Percentiles rank a stretch among this genome's conserved stretches.
These are phyloP conservation scores for Spodoptera litura DNA, from an alignment of 1,140 invertebrate genomes.

Conservation along the genomic window DNA sequence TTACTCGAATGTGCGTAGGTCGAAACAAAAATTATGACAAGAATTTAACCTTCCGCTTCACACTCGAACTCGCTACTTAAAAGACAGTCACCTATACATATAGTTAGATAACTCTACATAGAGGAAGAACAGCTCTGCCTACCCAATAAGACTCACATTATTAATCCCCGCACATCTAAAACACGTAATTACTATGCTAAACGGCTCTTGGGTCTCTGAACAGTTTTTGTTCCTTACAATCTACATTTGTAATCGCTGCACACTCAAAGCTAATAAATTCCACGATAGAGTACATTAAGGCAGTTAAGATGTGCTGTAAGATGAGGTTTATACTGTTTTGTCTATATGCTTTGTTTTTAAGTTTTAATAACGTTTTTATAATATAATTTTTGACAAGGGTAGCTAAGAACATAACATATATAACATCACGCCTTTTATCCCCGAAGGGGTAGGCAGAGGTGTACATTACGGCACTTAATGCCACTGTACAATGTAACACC, in stretches of 20 bases:
- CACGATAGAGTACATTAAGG: constrained; percentile 4
- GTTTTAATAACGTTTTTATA: background rate
- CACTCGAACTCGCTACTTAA: too few relatives aligned
- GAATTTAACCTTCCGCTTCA: too few relatives aligned
- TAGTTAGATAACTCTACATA: too few relatives aligned
- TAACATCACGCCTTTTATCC: too few relatives aligned
- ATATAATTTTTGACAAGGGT: background rate
- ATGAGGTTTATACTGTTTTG: background rate
- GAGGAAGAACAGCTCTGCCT: background rate
- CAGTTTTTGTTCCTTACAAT: constrained; percentile 55
- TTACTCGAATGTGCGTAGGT: too few relatives aligned
- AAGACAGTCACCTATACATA: too few relatives aligned
- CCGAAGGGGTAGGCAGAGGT: too few relatives aligned
- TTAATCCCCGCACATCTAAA: constrained; percentile 42
- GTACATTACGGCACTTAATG: too few relatives aligned
- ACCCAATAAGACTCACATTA: constrained; percentile 18
- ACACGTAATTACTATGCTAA: constrained; percentile 58
- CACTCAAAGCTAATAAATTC: constrained; percentile 52
- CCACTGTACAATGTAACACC: too few relatives aligned
- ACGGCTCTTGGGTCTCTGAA: constrained; percentile 38
- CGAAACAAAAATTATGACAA: too few relatives aligned
- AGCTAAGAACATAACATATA: too few relatives aligned
- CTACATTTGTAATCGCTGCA: constrained; percentile 55
- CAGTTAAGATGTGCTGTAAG: constrained; percentile 15
- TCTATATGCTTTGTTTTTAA: background rate